Conservation (phyloP, 2,888 invertebrate genomes). For the Dioctria rufipes region DNA sequence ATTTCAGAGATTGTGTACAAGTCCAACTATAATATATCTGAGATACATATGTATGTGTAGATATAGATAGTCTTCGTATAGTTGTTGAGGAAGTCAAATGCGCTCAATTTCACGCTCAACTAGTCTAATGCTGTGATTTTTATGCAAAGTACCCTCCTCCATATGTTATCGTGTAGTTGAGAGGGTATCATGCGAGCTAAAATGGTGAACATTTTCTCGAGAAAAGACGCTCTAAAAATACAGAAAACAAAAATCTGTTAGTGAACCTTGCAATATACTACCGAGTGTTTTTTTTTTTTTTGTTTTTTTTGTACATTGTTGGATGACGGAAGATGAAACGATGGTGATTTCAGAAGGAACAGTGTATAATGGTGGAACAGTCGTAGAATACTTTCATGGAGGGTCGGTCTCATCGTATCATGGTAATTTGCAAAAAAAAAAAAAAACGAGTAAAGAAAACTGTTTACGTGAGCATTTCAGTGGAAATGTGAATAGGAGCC, state of each 20-base stretch:
- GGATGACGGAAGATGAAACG: no score
- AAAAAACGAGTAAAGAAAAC: slow-evolving; percentile 1
- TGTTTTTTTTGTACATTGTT: no score
- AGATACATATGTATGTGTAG: no score
- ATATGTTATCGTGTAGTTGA: slow-evolving; percentile 30
- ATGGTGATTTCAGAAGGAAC: slow-evolving; percentile 15
- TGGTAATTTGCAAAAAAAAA: slow-evolving; percentile 37
- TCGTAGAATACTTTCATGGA: slow-evolving; percentile 23
- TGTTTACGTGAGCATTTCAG: slow-evolving; percentile 41
- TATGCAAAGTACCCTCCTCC: slow-evolving; percentile 32
- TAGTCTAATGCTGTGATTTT: slow-evolving; percentile 50
- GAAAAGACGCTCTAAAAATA: slow-evolving; percentile 7
- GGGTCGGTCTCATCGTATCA: slow-evolving; percentile 20
- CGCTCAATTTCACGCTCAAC: slow-evolving; percentile 48
- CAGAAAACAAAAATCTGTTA: slow-evolving; percentile 27
- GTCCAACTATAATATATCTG: no score
- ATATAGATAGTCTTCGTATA: neutral
- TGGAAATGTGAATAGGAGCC: slow-evolving; percentile 9
- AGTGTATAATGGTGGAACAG: slow-evolving; percentile 25
- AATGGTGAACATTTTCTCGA: slow-evolving; percentile 33
- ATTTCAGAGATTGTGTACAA: no score
- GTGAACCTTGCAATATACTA: slow-evolving; percentile 11
- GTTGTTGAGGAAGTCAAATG: slow-evolving; percentile 17
- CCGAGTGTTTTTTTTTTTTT: neutral
- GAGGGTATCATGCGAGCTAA: slow-evolving; percentile 23